Percentiles rank a stretch among this genome's conserved stretches.
phyloP scores from a whole-genome alignment of 2,888 invertebrate genomes.

The Chalcis sispes region DNA sequence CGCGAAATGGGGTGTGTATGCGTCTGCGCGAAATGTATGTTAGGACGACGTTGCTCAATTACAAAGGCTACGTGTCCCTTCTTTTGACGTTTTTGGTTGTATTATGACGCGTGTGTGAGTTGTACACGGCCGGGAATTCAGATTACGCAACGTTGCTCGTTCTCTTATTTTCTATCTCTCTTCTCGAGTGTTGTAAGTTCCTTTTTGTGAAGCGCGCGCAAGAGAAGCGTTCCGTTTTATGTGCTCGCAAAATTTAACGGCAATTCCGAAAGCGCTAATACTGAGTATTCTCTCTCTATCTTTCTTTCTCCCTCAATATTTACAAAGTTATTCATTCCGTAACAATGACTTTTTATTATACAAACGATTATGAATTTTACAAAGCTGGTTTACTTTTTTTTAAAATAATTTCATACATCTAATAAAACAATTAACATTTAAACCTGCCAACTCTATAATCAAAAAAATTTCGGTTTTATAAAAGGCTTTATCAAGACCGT shows the following conservation, averaged over 20 bases:
- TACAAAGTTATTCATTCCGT: constrained; percentile 33
- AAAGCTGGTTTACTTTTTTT: no score
- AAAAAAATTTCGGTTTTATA: no score
- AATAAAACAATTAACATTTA: no score
- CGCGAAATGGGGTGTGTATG: neutral
- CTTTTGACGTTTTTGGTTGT: neutral
- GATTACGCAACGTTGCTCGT: constrained; percentile 21
- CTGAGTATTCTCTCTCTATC: no score
- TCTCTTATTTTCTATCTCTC: neutral
- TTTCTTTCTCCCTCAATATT: constrained; percentile 19
- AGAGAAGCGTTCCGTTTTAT: neutral
- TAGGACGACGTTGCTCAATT: constrained; percentile 14
- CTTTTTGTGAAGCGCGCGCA: neutral
- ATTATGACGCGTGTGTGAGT: no score
- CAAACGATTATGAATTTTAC: constrained; percentile 6
- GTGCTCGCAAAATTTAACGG: constrained; percentile 11
- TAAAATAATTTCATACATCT: no score
- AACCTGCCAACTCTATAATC: no score
- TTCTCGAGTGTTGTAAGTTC: constrained; percentile 10
- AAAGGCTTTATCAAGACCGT: no score
- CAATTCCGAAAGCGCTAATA: neutral
- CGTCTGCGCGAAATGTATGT: neutral
- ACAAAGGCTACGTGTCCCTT: neutral
- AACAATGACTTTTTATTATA: constrained; percentile 12
- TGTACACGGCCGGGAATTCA: constrained; percentile 15